These are phyloP conservation scores for Nicator chloris DNA, from an alignment of 2,113 vertebrate species.

Conservation along the genomic window DNA sequence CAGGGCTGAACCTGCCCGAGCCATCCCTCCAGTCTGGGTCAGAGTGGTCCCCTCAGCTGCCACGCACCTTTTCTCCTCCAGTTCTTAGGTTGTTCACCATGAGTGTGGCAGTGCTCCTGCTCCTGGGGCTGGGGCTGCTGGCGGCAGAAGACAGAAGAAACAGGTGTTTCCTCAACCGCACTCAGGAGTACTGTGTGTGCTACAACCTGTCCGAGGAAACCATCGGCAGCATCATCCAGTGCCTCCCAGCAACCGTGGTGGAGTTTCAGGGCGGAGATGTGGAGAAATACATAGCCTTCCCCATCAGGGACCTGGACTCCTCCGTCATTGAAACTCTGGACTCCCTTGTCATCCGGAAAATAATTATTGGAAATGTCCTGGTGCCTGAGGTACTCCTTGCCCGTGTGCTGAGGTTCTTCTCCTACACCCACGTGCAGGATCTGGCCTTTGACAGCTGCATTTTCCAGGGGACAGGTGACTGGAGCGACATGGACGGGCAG, in stretches of 20 bases:
- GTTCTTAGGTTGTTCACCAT: not conserved
- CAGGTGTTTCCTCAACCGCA: constrained; percentile 22
- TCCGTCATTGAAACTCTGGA: not conserved
- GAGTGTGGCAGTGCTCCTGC: not conserved
- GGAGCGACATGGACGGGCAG: not conserved
- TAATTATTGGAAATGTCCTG: constrained; percentile 33
- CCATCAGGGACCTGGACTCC: not conserved
- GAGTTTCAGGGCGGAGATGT: constrained; percentile 63
- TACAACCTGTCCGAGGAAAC: constrained; percentile 43
- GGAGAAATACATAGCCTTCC: not conserved
- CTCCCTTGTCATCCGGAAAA: constrained; percentile 19
- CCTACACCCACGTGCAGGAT: constrained; percentile 49
- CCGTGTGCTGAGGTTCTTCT: constrained; percentile 37
- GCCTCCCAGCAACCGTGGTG: constrained; percentile 34
- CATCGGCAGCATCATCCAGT: not conserved
- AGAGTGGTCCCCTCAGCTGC: not conserved
- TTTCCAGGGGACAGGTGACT: not conserved
- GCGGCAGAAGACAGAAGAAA: not conserved
- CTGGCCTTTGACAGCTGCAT: constrained; percentile 62
- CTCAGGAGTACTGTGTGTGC: constrained; percentile 61
- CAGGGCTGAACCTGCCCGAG: not conserved
- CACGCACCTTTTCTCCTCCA: not conserved
- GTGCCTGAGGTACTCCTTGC: constrained; percentile 60
- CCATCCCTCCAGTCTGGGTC: not conserved
- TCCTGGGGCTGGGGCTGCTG: constrained; percentile 10